phyloP scores from a whole-genome alignment of 2,888 invertebrate species.

The Mechanitis messenoides region DNA sequence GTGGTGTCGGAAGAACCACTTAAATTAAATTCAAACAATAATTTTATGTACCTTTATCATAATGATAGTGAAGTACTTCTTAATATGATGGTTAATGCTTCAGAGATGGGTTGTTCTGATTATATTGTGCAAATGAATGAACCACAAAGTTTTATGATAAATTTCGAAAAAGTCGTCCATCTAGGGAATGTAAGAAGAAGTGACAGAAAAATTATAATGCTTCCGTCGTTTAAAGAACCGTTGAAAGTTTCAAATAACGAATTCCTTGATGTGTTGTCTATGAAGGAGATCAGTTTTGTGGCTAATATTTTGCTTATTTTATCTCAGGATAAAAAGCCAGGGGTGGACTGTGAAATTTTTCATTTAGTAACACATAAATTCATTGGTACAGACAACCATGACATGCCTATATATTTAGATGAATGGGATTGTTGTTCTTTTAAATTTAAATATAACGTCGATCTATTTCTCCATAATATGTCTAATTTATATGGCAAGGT shows the following conservation, averaged over 20 bases:
- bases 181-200: conserved; percentile 59
- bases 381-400: conserved; percentile 44
- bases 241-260: conserved; percentile 24
- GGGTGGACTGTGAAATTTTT: conserved; percentile 37
- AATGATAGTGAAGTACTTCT: conserved; percentile 38
- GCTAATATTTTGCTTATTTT: conserved; percentile 54
- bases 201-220: conserved; percentile 61
- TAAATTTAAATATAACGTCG: conserved; percentile 45
- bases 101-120: conserved; percentile 69
- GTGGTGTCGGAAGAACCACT: conserved; percentile 49
- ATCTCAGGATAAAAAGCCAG: conserved; percentile 25
- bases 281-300: conserved; percentile 50
- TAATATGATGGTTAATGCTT: conserved; percentile 44
- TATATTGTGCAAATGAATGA: conserved; percentile 56
- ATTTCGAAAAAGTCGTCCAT: conserved; percentile 57
- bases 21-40: conserved; percentile 34
- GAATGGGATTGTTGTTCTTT: conserved; percentile 56
- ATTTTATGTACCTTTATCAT: conserved; percentile 41
- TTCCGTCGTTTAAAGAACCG: conserved; percentile 40
- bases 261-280: conserved; percentile 43
- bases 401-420: conserved; percentile 51
- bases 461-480: conserved; percentile 71
- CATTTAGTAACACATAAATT: conserved; percentile 64
- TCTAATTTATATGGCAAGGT: conserved; percentile 61
- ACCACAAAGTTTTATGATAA: conserved; percentile 52